A percentile compares a stretch with the other conserved stretches of the same genome.
These are phyloP conservation scores for Micrasema longulum DNA, from an alignment of 1,140 invertebrate species.

Conservation along the genomic window DNA sequence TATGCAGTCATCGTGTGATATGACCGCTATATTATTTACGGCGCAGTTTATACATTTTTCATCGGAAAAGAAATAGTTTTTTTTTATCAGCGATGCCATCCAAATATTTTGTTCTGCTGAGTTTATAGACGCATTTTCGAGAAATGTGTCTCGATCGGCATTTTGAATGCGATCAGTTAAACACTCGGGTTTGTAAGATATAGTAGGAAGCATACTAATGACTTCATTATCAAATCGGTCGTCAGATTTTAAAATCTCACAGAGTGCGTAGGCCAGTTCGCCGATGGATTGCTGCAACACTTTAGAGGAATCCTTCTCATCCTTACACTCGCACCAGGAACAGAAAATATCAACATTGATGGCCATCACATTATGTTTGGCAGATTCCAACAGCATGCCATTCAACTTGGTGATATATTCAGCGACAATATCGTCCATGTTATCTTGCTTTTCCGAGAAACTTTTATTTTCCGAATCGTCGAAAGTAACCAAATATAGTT, in stretches of 20 bases:
- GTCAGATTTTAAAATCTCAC: slow-evolving; percentile 35
- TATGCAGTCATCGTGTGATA: slow-evolving; percentile 2
- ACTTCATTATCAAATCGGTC: slow-evolving; percentile 41
- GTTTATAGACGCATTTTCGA: slow-evolving; percentile 24
- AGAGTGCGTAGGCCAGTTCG: slow-evolving; percentile 44
- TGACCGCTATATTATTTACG: slow-evolving; percentile 16
- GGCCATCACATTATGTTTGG: slow-evolving; percentile 36
- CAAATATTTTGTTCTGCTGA: slow-evolving; percentile 36
- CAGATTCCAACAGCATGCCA: slow-evolving; percentile 25
- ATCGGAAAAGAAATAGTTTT: slow-evolving; percentile 45
- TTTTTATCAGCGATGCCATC: slow-evolving; percentile 39
- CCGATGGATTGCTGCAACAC: slow-evolving; percentile 44
- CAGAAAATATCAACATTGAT: slow-evolving; percentile 46
- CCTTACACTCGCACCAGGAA: slow-evolving; percentile 43
- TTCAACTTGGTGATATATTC: slow-evolving; percentile 42
- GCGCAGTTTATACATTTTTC: slow-evolving; percentile 40
- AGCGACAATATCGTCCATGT: slow-evolving; percentile 23
- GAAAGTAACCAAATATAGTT: slow-evolving; percentile 44
- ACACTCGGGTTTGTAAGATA: slow-evolving; percentile 42
- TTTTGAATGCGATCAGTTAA: slow-evolving; percentile 39
- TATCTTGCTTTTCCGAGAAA: slow-evolving; percentile 34
- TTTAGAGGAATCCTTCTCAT: slow-evolving; percentile 25
- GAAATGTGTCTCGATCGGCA: slow-evolving; percentile 29
- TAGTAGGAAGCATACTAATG: slow-evolving; percentile 33
- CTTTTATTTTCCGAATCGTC: slow-evolving; percentile 21